Conservation (phyloP, 2,113 vertebrate genomes). For the Melanerpes aurifrons region DNA sequence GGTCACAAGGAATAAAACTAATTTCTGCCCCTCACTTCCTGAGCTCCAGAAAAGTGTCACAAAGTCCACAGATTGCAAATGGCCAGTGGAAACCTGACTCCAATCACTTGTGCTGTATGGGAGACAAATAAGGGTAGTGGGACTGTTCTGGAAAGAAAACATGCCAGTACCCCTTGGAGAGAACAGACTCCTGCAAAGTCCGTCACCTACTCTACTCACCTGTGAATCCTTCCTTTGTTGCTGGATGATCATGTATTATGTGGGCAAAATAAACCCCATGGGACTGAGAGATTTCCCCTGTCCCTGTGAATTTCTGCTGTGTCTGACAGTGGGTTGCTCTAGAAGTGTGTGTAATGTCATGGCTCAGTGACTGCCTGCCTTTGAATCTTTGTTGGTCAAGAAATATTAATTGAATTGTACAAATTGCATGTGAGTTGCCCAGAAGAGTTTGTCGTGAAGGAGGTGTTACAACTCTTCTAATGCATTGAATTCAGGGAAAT, state of each 20-base stretch:
- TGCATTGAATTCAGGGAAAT: not conserved
- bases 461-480: not conserved
- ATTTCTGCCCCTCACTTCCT: not conserved
- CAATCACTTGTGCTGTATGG: not conserved
- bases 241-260: not conserved
- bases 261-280: not conserved
- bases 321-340: not conserved
- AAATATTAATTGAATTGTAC: not conserved
- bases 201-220: not conserved
- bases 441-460: not conserved
- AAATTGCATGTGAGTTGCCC: not conserved
- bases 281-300: not conserved
- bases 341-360: fast-evolving
- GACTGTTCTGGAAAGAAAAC: not conserved
- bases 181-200: not conserved
- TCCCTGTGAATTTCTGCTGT: not conserved
- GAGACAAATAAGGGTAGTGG: not conserved
- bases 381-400: not conserved
- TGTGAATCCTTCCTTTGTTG: not conserved
- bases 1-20: not conserved
- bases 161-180: not conserved
- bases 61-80: not conserved
- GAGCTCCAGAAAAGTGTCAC: not conserved
- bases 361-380: not conserved
- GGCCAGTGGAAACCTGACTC: not conserved